Conservation (phyloP, 2,113 vertebrate genomes). For the Arizona elegans region DNA sequence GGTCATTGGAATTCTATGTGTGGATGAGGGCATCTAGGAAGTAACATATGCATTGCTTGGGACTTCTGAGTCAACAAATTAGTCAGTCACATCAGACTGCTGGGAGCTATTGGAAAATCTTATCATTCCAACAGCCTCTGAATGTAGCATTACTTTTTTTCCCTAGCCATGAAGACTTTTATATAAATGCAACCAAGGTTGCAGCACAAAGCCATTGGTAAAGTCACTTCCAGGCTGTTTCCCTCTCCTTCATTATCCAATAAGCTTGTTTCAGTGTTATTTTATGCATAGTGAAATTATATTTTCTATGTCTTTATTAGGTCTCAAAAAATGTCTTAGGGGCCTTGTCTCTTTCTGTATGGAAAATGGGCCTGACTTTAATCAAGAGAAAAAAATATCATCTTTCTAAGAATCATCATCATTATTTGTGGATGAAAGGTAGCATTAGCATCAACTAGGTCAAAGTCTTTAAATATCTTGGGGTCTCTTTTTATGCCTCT, state of each 20-base stretch:
- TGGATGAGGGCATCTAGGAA: not conserved
- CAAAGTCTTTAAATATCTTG: not conserved
- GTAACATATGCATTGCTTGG: not conserved
- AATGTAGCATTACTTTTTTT: not conserved
- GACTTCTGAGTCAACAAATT: not conserved
- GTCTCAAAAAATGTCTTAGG: not conserved
- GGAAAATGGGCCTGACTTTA: not conserved
- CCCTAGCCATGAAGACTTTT: not conserved
- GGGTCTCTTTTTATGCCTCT: not conserved
- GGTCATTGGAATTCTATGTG: not conserved
- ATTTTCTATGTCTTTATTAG: not conserved
- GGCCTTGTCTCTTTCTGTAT: not conserved
- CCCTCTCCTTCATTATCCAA: not conserved
- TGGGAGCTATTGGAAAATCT: not conserved
- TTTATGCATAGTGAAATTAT: not conserved
- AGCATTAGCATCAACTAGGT: not conserved
- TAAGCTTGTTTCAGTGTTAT: not conserved
- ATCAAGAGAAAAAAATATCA: not conserved
- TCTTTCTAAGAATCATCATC: not conserved
- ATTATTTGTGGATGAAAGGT: not conserved
- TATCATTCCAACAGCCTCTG: not conserved
- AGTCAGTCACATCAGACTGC: not conserved
- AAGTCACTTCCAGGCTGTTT: not conserved
- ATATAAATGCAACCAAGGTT: not conserved
- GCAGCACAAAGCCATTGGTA: not conserved